Percentiles rank a stretch among this genome's conserved stretches.
Evolutionary conservation across 1,140 invertebrate genomes (phyloP).

Genomic region (Chironomus striatipennis): DNA sequence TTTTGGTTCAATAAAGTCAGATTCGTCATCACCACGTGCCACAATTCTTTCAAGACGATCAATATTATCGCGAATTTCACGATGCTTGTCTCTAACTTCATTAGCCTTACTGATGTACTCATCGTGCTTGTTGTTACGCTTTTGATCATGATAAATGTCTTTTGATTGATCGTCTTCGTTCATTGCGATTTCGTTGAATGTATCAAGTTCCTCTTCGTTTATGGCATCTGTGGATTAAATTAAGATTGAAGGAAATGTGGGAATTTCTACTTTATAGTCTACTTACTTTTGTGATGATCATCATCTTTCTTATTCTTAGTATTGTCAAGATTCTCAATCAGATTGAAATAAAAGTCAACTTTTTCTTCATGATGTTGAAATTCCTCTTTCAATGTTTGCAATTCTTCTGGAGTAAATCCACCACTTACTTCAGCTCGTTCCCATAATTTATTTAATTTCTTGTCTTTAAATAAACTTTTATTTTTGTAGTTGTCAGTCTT

Average conservation of each 20-base stretch:
- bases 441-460: conserved; percentile 85
- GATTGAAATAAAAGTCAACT: conserved; percentile 77
- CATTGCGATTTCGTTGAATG: conserved; percentile 46
- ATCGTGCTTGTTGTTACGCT: conserved; percentile 38
- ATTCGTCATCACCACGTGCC: conserved; percentile 56
- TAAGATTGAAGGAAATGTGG: neutral
- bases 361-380: conserved; percentile 89
- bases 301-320: conserved; percentile 40
- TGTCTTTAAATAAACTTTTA: conserved; percentile 77
- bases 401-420: conserved; percentile 74
- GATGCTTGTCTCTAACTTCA: conserved; percentile 64
- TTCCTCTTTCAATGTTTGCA: conserved; percentile 77
- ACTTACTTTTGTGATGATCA: conserved; percentile 56
- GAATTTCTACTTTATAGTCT: too few relatives aligned
- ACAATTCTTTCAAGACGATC: conserved; percentile 66
- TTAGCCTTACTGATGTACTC: conserved; percentile 56
- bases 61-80: conserved; percentile 68
- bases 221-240: conserved; percentile 43
- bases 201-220: conserved; percentile 55
- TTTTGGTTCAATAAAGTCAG: conserved; percentile 82
- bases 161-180: conserved; percentile 31
- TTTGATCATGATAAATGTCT: conserved; percentile 32
- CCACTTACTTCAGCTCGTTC: conserved; percentile 68
- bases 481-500: conserved; percentile 46
- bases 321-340: conserved; percentile 60